Percentiles rank a stretch among this genome's conserved stretches.
These are phyloP conservation scores for Tetranychus truncatus DNA, from an alignment of 2,888 invertebrate species.

Conservation along the genomic window DNA sequence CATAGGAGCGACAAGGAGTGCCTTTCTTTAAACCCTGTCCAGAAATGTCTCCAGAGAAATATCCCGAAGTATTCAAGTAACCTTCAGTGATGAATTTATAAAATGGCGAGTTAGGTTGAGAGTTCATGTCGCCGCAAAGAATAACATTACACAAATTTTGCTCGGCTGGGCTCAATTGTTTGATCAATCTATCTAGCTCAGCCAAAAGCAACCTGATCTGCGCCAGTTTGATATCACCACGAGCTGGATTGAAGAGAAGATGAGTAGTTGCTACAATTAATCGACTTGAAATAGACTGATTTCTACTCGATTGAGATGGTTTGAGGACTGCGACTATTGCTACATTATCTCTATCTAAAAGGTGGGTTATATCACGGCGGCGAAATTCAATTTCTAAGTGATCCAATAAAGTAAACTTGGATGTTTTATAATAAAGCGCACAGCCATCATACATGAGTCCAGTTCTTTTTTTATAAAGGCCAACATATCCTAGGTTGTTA, in stretches of 20 bases:
- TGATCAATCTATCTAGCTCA: conserved; percentile 61
- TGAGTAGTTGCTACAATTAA: conserved; percentile 67
- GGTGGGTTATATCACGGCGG: conserved; percentile 37
- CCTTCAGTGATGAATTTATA: conserved; percentile 50
- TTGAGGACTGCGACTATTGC: conserved; percentile 57
- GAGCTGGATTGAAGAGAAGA: conserved; percentile 69
- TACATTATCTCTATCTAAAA: conserved; percentile 69
- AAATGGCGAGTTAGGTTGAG: conserved; percentile 51
- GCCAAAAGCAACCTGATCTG: conserved; percentile 66
- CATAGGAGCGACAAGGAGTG: not conserved
- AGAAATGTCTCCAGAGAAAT: conserved; percentile 30
- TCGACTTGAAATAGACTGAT: conserved; percentile 12
- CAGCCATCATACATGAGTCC: conserved; percentile 67
- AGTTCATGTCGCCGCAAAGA: conserved; percentile 82
- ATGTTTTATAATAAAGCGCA: conserved; percentile 58
- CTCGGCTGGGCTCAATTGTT: conserved; percentile 25
- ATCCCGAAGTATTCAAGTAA: conserved; percentile 35
- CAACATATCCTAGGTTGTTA: conserved; percentile 44
- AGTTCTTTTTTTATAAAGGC: conserved; percentile 55
- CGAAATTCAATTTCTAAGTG: conserved; percentile 51
- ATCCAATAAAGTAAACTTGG: conserved; percentile 47
- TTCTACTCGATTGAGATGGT: conserved; percentile 32
- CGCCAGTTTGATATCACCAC: conserved; percentile 72
- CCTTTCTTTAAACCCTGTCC: conserved; percentile 30
- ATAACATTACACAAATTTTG: conserved; percentile 53